Evolutionary conservation across 2,888 invertebrate genomes (phyloP), one percentile per base, ranked within the genome.

Genomic region (Dermolepida albohirtum): DNA sequence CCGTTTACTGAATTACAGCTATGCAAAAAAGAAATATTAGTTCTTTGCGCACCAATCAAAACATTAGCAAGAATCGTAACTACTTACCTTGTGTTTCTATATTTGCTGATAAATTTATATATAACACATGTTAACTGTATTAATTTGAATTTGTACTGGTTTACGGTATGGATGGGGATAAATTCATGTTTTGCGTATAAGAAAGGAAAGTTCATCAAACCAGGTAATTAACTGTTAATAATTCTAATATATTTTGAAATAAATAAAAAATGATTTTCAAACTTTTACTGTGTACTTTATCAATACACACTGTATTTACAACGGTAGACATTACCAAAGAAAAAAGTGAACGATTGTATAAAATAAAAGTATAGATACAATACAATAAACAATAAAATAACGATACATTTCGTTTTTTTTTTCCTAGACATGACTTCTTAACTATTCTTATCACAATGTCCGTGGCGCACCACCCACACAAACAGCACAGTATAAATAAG

Each of bases 401-500:
- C 80, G 81, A 80, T 82, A 81, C 81, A 81, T 80, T 79, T 80
- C 70, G 68, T 78, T 68, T 71, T 69, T 47, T 44, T 81, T 78
- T 78, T 78, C 75, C 81, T 82, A 82, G 80, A 81, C 81, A 82
- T 81, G 82, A 82, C 82, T 82, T 75, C 74, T 74, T 78, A 81
- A 80, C 79, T 81, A 81, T 77, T 81, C 81, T 82, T 82, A 82
- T 82, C 82, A 82, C 82, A 82, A 82, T 82, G 82, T 82, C 82
- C 80, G 81, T 80, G 81, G 80, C 79, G 76, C 75, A 76, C 76
- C 79, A 77, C 78, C 78, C 81, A 81, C 82, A 82, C 81, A 81
- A 80, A 82, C 81, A 82, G 81, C 82, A 82, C 82, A 82, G 80
- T 82, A 83, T 82, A 82, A 82, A 82, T 82, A 81, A 83, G 81